Evolutionary conservation across 2,888 invertebrate species (phyloP), one percentile per base, ranked within the genome.

Genomic region (Panzeria rudis): DNA sequence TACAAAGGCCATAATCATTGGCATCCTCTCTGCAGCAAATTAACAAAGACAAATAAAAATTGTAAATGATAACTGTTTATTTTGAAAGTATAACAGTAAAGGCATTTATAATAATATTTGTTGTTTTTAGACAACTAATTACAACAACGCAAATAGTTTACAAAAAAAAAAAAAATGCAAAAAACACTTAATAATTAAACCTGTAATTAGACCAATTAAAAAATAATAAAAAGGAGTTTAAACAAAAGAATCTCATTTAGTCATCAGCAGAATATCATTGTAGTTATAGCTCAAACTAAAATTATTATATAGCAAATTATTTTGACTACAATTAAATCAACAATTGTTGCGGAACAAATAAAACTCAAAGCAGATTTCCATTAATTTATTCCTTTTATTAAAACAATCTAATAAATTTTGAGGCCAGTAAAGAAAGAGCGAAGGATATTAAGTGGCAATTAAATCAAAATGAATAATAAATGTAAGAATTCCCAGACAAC

Each of bases 171-270:
- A 11, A 41, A 47, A 52, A 64, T 64, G 20, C 1, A 0, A 17
- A 15, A 50, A 56, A 73, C 66, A 59, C 38, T 38, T 61, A n/a
- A 13, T 8, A 59, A 68, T 52, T 23, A 38, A 64, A 47, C 25
- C 13, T 44, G 35, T 32, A 9, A 64, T 66, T 69, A 59, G 41
- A 23, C n/a, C 44, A 56, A 56, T n/a, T 25, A 64, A 29, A 59
- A 29, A 29, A 54, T 44, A 50, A 44, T 56, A 62, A 81, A 73
- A 68, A 41, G 41, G 13, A 0, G 8, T 11, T 25, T 1, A 20
- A 29, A 73, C 66, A 80, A 80, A 73, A 50, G 15, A 56, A 66
- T 66, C 50, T 50, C 13, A 73, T 59, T 59, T 29, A 73, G 59
- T 80, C 38, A 52, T 68, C n/a, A 50, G 11, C 20, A 73, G 15